A percentile compares a stretch with the other conserved stretches of the same genome.
phyloP scores from a whole-genome alignment of 2,797 vertebrate species.

The Tenualosa ilisha region DNA sequence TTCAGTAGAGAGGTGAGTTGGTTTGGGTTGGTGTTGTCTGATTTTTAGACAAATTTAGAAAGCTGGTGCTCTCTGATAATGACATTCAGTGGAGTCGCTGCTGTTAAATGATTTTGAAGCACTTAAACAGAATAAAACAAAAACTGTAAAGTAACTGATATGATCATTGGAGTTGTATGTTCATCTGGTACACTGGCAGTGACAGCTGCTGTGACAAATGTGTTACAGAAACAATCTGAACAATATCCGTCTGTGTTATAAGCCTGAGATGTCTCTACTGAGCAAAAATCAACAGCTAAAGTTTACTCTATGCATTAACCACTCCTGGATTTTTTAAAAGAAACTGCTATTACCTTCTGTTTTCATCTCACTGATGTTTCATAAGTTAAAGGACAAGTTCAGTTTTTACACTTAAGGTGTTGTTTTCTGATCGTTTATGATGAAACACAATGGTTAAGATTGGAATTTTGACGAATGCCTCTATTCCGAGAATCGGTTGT shows the following conservation, averaged over 20 bases:
- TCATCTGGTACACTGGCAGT: neutral
- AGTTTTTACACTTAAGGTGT: neutral
- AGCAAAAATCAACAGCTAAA: no score
- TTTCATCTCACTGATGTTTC: neutral
- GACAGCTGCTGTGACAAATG: neutral
- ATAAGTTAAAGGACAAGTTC: no score
- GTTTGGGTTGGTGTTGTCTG: neutral
- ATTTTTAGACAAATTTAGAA: neutral
- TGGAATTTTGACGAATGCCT: no score
- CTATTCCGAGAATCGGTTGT: no score
- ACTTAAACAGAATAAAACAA: constrained; percentile 21
- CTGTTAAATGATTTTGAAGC: neutral
- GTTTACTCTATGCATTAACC: no score
- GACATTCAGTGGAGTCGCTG: neutral
- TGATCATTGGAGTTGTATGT: neutral
- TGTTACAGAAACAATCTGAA: neutral
- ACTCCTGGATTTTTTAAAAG: no score
- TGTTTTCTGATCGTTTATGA: no score
- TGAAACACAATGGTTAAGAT: no score
- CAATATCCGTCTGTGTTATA: no score
- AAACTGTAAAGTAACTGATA: neutral
- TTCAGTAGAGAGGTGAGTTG: neutral
- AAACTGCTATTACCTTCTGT: no score
- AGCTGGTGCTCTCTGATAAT: neutral
- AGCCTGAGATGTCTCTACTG: no score